Conservation (phyloP, 2,888 invertebrate genomes). For the Camptogramma bilineatum region DNA sequence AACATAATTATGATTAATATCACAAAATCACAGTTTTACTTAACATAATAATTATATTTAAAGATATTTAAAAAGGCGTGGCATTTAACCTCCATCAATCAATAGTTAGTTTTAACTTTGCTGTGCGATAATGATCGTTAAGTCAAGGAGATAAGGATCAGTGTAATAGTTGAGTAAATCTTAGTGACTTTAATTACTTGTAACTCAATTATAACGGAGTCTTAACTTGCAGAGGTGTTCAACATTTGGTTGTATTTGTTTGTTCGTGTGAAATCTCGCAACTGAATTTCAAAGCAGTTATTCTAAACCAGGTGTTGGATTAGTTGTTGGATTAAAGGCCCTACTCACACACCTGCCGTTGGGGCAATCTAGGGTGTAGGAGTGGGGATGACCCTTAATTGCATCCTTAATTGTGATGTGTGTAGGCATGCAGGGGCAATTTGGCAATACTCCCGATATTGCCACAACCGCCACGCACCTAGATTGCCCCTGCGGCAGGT, state of each 20-base stretch:
- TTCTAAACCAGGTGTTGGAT: too few relatives aligned
- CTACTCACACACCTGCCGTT: too few relatives aligned
- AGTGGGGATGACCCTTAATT: too few relatives aligned
- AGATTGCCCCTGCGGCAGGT: too few relatives aligned
- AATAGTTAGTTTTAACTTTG: constrained; percentile 22
- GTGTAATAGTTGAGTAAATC: constrained; percentile 24
- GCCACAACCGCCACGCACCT: too few relatives aligned
- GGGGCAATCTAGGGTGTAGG: too few relatives aligned
- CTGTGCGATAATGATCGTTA: constrained; percentile 24
- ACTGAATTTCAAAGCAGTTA: too few relatives aligned
- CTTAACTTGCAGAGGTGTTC: constrained; percentile 32
- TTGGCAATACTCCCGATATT: too few relatives aligned
- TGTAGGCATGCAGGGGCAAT: too few relatives aligned
- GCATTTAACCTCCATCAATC: constrained; percentile 49
- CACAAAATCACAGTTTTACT: constrained; percentile 26
- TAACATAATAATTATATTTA: constrained; percentile 49
- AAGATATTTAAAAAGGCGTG: constrained; percentile 44
- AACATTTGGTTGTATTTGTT: constrained; percentile 23
- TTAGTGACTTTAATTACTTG: constrained; percentile 56
- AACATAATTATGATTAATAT: constrained; percentile 32
- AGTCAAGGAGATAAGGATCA: constrained; percentile 28
- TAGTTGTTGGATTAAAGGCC: too few relatives aligned
- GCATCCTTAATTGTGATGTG: too few relatives aligned
- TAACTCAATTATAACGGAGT: constrained; percentile 59
- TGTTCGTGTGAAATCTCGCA: too few relatives aligned